These are phyloP conservation scores for Lemur catta DNA, from an alignment of 2,797 vertebrate genomes.

Conservation along the genomic window DNA sequence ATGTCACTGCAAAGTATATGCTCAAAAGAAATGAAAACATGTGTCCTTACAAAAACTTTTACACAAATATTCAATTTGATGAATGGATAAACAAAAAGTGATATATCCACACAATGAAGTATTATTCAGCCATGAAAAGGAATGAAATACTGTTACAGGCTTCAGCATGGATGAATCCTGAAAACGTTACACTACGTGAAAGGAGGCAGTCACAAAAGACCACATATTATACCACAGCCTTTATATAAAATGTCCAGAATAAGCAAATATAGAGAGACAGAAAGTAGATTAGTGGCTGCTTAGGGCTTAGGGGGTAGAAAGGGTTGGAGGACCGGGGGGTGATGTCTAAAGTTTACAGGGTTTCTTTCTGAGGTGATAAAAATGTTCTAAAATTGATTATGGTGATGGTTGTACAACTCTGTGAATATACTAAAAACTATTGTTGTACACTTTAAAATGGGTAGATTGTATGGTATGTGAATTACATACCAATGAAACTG, in stretches of 20 bases:
- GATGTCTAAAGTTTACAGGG: neutral
- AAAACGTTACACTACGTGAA: neutral
- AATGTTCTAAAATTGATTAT: neutral
- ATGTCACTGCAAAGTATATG: neutral
- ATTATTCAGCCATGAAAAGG: neutral
- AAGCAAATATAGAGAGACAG: neutral
- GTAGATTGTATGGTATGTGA: neutral
- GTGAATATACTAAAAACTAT: neutral
- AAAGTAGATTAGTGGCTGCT: neutral
- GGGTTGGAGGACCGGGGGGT: neutral
- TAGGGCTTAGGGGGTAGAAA: neutral
- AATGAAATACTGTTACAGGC: neutral
- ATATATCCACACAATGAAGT: neutral
- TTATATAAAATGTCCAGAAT: neutral
- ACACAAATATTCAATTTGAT: neutral
- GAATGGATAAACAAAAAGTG: neutral
- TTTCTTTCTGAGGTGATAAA: neutral
- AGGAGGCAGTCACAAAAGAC: neutral
- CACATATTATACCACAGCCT: neutral
- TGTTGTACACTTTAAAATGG: neutral
- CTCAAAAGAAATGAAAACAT: neutral
- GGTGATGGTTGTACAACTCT: neutral
- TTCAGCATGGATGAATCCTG: neutral
- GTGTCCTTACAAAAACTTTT: neutral
- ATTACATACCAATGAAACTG: neutral